Evolutionary conservation across 2,797 vertebrate species (phyloP), one percentile per base, ranked within the genome.

Genomic region (Crocidura indochinensis): DNA sequence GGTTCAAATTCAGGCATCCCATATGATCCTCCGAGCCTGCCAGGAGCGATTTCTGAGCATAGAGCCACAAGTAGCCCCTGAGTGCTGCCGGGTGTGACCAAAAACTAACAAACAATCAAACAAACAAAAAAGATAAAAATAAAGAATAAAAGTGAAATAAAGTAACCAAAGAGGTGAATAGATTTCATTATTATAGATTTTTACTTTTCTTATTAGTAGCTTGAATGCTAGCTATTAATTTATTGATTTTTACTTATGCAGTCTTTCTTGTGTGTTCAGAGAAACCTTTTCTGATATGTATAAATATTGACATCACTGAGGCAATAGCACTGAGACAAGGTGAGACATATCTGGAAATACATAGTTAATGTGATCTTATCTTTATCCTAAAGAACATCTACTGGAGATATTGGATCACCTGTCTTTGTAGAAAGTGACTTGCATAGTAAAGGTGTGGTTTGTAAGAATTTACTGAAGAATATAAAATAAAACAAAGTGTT

Each of bases 381-480:
- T 88, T 89, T 7, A 80, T 3, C 1, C 26, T 27, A 27, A 78
- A 83, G 60, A 93, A 92, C 65, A 4, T 46, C 64, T 82, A 15
- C 3, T 64, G 31, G 67, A 83, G 26, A 76, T 6, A 75, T 17
- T 78, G 6, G 1, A 78, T 24, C 9, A 78, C 1, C 2, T 46
- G 1, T 51, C 19, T 72, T 53, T 46, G 11, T 24, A 62, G 22
- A 56, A 77, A 74, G 10, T 3, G 79, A 81, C 14, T 47, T 15
- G 5, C 15, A 51, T 6, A 62, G 60, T 88, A 68, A 65, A 65
- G 8, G 64, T 26, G 19, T 5, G 60, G 27, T 60, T 68, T 8
- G 38, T 78, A 77, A 87, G 29, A 95, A 93, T 91, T 88, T 76
- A 72, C 29, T 47, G 31, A 62, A 89, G 56, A 82, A 68, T 72